A percentile compares a stretch with the other conserved stretches of the same genome.
These are phyloP conservation scores for Thysanoteuthis rhombus DNA, from an alignment of 2,888 invertebrate species.

Conservation along the genomic window DNA sequence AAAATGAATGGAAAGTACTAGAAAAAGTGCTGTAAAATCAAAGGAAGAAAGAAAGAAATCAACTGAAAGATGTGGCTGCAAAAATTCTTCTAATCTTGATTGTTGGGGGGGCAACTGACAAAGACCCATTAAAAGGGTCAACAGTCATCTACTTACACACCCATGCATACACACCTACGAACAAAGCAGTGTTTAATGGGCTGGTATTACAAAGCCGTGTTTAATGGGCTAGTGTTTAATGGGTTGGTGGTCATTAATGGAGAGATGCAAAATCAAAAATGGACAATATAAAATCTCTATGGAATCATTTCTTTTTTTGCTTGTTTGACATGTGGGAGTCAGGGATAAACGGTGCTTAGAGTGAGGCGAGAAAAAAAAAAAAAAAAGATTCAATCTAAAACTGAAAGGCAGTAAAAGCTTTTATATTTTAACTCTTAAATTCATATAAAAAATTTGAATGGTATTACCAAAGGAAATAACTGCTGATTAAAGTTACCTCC, in stretches of 20 bases:
- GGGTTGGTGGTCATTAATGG: neutral
- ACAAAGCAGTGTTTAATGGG: too few relatives aligned
- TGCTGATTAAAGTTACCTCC: too few relatives aligned
- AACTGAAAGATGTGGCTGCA: neutral
- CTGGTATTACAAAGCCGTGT: neutral
- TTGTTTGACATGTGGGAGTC: neutral
- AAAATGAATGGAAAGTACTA: neutral
- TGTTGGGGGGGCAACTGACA: neutral
- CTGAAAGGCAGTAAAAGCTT: too few relatives aligned
- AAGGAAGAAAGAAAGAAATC: neutral
- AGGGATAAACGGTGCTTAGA: too few relatives aligned
- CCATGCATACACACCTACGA: neutral
- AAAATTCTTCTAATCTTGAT: neutral
- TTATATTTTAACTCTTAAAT: too few relatives aligned
- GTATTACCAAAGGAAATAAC: too few relatives aligned
- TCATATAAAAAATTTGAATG: too few relatives aligned
- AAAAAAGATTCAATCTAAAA: too few relatives aligned
- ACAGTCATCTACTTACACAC: neutral
- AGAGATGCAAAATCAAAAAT: neutral
- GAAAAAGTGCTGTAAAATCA: neutral
- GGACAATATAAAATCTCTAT: neutral
- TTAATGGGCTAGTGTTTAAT: neutral
- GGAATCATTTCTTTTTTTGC: too few relatives aligned
- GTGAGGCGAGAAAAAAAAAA: too few relatives aligned
- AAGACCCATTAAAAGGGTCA: neutral